Percentiles rank a stretch among this genome's conserved stretches.
These are phyloP conservation scores for Gorsachius goisagi DNA, from an alignment of 2,113 vertebrate genomes.

Conservation along the genomic window DNA sequence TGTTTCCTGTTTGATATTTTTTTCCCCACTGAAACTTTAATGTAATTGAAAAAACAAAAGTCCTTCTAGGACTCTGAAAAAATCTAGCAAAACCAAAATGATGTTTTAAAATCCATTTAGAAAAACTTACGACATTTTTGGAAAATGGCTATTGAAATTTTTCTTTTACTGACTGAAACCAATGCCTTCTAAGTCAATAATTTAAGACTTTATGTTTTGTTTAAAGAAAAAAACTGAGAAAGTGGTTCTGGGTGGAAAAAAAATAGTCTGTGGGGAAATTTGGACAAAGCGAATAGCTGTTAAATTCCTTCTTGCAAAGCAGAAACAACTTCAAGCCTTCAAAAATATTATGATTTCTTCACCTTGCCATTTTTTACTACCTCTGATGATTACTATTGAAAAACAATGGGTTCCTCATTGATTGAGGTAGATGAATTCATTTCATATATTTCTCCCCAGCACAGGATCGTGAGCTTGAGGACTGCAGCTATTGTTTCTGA, in stretches of 20 bases:
- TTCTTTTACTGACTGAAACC: neutral
- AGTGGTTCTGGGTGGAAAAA: neutral
- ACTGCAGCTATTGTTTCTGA: neutral
- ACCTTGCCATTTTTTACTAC: neutral
- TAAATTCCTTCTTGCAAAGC: neutral
- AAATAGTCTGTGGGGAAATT: neutral
- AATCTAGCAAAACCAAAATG: accelerated
- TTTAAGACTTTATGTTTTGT: neutral
- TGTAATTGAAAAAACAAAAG: neutral
- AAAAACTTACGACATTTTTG: neutral
- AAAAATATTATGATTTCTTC: neutral
- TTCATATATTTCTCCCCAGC: neutral
- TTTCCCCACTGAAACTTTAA: neutral
- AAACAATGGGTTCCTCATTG: neutral
- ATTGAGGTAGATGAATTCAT: neutral
- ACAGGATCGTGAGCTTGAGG: neutral
- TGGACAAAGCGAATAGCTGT: neutral
- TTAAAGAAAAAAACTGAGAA: neutral
- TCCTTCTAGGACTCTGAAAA: neutral
- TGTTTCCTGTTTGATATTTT: neutral
- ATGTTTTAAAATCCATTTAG: neutral
- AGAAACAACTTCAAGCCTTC: neutral
- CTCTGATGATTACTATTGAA: neutral
- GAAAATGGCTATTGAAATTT: neutral
- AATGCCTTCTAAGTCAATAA: neutral